phyloP scores from a whole-genome alignment of 2,888 invertebrate species.

The Agrenia bidenticulata region DNA sequence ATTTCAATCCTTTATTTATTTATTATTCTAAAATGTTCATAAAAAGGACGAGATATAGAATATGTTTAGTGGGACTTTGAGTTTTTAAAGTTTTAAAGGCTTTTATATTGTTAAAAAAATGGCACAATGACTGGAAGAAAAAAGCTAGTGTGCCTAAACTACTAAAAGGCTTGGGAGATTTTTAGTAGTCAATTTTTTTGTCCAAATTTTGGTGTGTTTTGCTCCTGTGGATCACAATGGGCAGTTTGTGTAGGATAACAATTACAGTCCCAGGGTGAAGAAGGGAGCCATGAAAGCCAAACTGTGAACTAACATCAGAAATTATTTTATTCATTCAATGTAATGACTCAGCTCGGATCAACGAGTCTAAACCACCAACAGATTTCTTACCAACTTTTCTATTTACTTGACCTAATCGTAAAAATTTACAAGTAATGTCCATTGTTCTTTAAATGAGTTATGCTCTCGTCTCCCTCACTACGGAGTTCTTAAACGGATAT shows the following conservation, averaged over 20 bases:
- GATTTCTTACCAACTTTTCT: slow-evolving; percentile 5
- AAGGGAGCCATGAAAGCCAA: slow-evolving; percentile 1
- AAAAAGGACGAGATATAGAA: no score
- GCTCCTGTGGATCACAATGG: slow-evolving; percentile 9
- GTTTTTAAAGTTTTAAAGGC: no score
- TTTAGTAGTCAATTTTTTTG: neutral
- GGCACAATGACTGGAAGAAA: no score
- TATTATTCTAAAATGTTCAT: no score
- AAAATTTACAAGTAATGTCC: slow-evolving; percentile 14
- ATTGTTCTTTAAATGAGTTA: slow-evolving; percentile 14
- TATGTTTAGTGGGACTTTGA: no score
- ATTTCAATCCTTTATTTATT: no score
- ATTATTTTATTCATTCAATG: slow-evolving; percentile 13
- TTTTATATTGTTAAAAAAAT: no score
- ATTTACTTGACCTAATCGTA: slow-evolving; percentile 15
- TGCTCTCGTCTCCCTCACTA: neutral
- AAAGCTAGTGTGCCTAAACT: no score
- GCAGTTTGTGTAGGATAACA: slow-evolving; percentile 6
- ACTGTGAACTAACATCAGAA: slow-evolving; percentile 1
- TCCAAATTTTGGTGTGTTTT: slow-evolving; percentile 1
- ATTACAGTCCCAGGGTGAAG: slow-evolving; percentile 10
- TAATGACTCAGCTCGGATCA: slow-evolving; percentile 10
- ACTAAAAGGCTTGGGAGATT: no score
- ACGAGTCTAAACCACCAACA: slow-evolving; percentile 1
- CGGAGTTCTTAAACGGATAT: no score